Base-by-base conservation (phyloP, 2,797 vertebrate species). In the Sparus aurata region DNA sequence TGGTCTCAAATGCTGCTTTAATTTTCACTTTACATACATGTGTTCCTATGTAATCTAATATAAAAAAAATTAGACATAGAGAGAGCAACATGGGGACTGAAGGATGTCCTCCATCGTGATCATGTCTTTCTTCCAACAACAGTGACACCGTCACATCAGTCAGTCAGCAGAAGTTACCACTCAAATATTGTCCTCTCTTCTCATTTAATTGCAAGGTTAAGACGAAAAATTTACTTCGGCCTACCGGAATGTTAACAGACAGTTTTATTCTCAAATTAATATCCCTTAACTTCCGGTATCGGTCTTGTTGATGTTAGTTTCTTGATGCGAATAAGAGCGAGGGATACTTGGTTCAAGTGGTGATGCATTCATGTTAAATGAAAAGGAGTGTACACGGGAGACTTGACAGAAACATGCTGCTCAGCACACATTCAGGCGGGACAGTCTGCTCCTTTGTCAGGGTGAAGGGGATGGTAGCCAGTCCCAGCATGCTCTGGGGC, bases 231-330 rank as follows among this genome's bases (percentile, higher is more conserved):
- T 15, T 9, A 54, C 10, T 60, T 10, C 8, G 34, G 34, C 34
- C 34, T 34, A 13, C 8, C 1, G 5, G 34, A 6, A 13, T 2
- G 3, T 16, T 20, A 4, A 20, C 2, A 1, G 3, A 8, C 30
- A 1, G 17, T 68, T 78, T 83, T 75, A 78, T 78, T 75, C 5
- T 83, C 68, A 78, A 80, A 6, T 45, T 18, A 13, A 10, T 10
- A 49, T 59, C 38, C 4, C 17, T 12, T 0, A 13, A 46, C 34
- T 46, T 87, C 74, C 61, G 23, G 50, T 60, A 7, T 1, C 7
- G 1, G 4, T 43, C 10, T 22, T 11, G 16, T 46, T 73, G 2
- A 67, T 6, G 45, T 18, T 34, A 1, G 20, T 6, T 2, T 2
- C 55, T 78, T 76, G 41, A 46, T 2, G 0, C 8, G n/a, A 34